Conservation (phyloP, 2,113 vertebrate species). For the Albula goreensis region DNA sequence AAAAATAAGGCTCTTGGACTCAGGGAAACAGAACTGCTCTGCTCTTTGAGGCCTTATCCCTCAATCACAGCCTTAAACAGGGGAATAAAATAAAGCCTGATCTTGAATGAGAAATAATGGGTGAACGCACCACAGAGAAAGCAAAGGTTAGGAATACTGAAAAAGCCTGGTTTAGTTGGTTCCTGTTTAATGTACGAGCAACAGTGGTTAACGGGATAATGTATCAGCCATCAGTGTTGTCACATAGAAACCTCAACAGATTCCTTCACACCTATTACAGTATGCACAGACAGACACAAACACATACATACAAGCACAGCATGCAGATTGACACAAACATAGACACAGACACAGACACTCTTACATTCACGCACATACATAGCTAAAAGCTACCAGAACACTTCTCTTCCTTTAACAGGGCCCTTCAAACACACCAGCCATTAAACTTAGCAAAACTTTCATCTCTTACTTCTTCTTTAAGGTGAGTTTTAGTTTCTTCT, state of each 20-base stretch:
- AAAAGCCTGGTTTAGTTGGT: not conserved
- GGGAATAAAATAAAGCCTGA: not conserved
- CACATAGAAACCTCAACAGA: not conserved
- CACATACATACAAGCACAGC: not conserved
- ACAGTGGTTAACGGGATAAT: not conserved
- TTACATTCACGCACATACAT: too few relatives aligned
- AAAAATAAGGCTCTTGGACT: too few relatives aligned
- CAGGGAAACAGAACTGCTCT: too few relatives aligned
- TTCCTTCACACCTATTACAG: too few relatives aligned
- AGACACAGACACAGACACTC: not conserved
- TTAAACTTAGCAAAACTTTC: not conserved
- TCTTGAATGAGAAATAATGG: not conserved
- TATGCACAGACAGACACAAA: not conserved
- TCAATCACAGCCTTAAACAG: not conserved
- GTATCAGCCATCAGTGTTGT: not conserved
- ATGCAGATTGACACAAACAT: too few relatives aligned
- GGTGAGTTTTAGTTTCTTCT: constrained; percentile 64
- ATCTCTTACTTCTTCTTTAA: constrained; percentile 65
- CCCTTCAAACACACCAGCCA: too few relatives aligned
- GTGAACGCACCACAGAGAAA: not conserved
- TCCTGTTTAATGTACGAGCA: not conserved
- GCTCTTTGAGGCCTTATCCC: too few relatives aligned
- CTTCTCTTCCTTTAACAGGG: too few relatives aligned
- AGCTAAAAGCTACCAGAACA: too few relatives aligned
- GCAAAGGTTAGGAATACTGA: not conserved